A percentile compares a stretch with the other conserved stretches of the same genome.
These are phyloP conservation scores for Rhabditoides inermis DNA, from an alignment of 2,888 invertebrate species.

Conservation along the genomic window DNA sequence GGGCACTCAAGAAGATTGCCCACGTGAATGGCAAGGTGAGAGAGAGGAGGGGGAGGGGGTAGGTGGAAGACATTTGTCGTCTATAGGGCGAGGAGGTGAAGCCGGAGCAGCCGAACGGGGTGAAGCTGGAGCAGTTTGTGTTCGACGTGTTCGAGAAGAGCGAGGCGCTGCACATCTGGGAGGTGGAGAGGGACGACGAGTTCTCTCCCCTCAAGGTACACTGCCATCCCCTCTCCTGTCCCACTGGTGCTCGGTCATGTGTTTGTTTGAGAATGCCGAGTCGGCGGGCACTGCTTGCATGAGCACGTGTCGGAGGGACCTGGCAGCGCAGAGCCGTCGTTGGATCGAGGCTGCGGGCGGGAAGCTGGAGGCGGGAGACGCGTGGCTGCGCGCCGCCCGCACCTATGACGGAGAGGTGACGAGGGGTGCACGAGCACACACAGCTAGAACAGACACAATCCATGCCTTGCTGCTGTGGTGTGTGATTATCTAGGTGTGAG, in stretches of 20 bases:
- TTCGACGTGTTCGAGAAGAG: slow-evolving; percentile 95
- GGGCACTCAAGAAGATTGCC: slow-evolving; percentile 94
- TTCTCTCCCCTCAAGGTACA: slow-evolving; percentile 94
- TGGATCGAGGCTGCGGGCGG: slow-evolving; percentile 7
- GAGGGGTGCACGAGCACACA: too few relatives aligned
- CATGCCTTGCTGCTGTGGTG: too few relatives aligned
- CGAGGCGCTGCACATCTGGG: slow-evolving; percentile 70
- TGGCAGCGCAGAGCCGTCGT: too few relatives aligned
- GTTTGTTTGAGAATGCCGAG: slow-evolving; percentile 83
- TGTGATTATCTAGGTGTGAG: too few relatives aligned
- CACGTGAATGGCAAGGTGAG: slow-evolving; percentile 61
- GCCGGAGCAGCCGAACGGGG: slow-evolving; percentile 80
- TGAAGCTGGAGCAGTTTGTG: slow-evolving; percentile 97
- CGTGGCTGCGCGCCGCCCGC: not conserved
- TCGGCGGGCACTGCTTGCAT: too few relatives aligned
- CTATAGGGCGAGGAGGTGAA: slow-evolving; percentile 55
- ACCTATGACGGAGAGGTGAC: slow-evolving; percentile 10
- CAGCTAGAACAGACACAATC: too few relatives aligned
- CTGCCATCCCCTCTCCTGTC: too few relatives aligned
- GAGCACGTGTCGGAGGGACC: too few relatives aligned
- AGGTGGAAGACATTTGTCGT: not conserved
- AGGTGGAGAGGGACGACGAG: slow-evolving; percentile 80
- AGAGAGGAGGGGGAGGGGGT: not conserved
- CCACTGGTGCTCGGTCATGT: too few relatives aligned
- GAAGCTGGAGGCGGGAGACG: not conserved